A percentile compares a stretch with the other conserved stretches of the same genome.
These are phyloP conservation scores for Parochlus steinenii DNA, from an alignment of 2,888 invertebrate genomes.

Conservation along the genomic window DNA sequence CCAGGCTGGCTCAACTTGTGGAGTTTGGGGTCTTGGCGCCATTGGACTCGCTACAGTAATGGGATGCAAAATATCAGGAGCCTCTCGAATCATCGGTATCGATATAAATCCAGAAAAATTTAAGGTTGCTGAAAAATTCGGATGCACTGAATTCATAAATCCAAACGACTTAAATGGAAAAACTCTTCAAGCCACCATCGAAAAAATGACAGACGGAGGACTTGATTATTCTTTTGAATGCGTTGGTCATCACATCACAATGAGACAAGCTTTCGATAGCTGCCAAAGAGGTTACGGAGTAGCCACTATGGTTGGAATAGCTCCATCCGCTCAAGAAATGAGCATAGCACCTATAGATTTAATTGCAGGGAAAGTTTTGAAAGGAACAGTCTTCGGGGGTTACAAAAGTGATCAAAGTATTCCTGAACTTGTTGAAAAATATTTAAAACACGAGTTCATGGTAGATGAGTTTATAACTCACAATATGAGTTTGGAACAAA, in stretches of 20 bases:
- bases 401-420: slow-evolving; percentile 87
- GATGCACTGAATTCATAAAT: slow-evolving; percentile 78
- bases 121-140: slow-evolving; percentile 55
- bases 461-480: slow-evolving; percentile 80
- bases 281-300: slow-evolving; percentile 92
- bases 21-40: slow-evolving; percentile 77
- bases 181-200: slow-evolving; percentile 65
- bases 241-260: slow-evolving; percentile 70
- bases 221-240: slow-evolving; percentile 92
- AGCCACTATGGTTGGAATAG: slow-evolving; percentile 84
- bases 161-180: slow-evolving; percentile 54
- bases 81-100: slow-evolving; percentile 63
- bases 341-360: slow-evolving; percentile 87
- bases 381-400: slow-evolving; percentile 72
- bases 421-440: slow-evolving; percentile 67
- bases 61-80: slow-evolving; percentile 68
- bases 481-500: slow-evolving; percentile 49
- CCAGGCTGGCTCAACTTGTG: slow-evolving; percentile 57
- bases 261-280: slow-evolving; percentile 54
- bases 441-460: slow-evolving; percentile 55
- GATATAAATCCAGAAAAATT: slow-evolving; percentile 66
- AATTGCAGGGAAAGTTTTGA: slow-evolving; percentile 88
- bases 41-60: slow-evolving; percentile 72
- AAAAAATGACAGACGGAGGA: slow-evolving; percentile 78
- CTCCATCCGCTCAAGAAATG: slow-evolving; percentile 83